Evolutionary conservation across 2,113 vertebrate genomes (phyloP).

Genomic region (Rhadina sibilatrix): DNA sequence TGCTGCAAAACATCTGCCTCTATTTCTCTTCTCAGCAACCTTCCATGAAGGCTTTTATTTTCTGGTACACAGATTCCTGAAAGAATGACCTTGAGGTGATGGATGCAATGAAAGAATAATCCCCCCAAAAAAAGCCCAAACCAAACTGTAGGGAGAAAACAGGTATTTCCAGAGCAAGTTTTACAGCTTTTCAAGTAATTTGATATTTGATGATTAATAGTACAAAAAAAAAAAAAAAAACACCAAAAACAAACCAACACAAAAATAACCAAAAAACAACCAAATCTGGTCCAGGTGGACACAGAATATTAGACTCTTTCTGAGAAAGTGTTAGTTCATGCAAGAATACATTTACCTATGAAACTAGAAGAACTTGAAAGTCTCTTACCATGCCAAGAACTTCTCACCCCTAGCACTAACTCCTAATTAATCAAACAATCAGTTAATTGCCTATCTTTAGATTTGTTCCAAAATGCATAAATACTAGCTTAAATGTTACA

Average conservation of each 20-base stretch:
- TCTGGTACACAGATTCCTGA: neutral
- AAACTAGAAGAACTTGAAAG: neutral
- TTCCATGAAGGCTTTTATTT: neutral
- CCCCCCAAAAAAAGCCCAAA: neutral
- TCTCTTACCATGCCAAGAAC: neutral
- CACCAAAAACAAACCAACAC: too few relatives aligned
- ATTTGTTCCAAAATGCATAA: neutral
- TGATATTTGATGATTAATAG: neutral
- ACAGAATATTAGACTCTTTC: neutral
- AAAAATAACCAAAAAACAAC: too few relatives aligned
- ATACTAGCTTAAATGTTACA: neutral
- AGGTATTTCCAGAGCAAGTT: neutral
- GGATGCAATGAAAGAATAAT: neutral
- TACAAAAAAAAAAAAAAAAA: neutral
- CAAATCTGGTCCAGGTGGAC: neutral
- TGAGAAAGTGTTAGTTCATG: neutral
- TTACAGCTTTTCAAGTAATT: neutral
- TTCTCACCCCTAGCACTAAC: neutral
- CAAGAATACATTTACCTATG: neutral
- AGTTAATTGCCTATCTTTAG: neutral
- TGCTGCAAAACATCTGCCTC: neutral
- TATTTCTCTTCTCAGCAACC: neutral
- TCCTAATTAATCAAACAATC: neutral
- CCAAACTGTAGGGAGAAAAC: neutral
- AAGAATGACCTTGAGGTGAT: neutral